These are phyloP conservation scores for Oxytorus armatus DNA, from an alignment of 2,888 invertebrate genomes.

Conservation along the genomic window DNA sequence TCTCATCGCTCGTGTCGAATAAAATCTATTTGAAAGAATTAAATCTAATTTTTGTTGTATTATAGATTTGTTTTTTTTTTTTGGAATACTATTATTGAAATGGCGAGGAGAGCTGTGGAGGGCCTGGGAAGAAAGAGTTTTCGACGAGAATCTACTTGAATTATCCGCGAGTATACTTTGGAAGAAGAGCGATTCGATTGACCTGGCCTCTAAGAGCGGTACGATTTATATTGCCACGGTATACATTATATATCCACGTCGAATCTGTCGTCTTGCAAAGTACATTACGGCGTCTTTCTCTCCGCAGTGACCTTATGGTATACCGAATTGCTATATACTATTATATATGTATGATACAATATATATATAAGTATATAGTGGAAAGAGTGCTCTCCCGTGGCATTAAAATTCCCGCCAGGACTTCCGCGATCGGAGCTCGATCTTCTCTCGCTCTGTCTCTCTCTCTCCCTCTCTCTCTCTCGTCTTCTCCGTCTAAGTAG, in stretches of 20 bases:
- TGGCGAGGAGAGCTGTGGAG: not conserved
- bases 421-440: conserved; percentile 64
- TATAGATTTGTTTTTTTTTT: not conserved
- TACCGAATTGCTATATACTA: conserved; percentile 11
- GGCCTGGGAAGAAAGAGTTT: not conserved
- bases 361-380: conserved; percentile 15
- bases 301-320: conserved; percentile 42
- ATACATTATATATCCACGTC: conserved; percentile 64
- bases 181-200: conserved; percentile 57
- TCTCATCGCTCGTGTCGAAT: too few species aligned
- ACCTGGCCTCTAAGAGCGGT: conserved; percentile 54
- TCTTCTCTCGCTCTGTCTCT: conserved; percentile 33
- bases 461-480: conserved; percentile 13
- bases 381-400: conserved; percentile 49
- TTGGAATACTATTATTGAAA: not conserved
- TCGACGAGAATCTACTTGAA: not conserved
- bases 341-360: conserved; percentile 21
- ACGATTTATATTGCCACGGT: conserved; percentile 50
- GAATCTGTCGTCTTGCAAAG: conserved; percentile 65
- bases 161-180: conserved; percentile 8
- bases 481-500: conserved; percentile 13
- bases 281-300: conserved; percentile 48
- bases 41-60: too few species aligned
- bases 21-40: too few species aligned
- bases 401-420: conserved; percentile 65